Evolutionary conservation across 2,797 vertebrate species (phyloP).

Genomic region (Luscinia megarhynchos): DNA sequence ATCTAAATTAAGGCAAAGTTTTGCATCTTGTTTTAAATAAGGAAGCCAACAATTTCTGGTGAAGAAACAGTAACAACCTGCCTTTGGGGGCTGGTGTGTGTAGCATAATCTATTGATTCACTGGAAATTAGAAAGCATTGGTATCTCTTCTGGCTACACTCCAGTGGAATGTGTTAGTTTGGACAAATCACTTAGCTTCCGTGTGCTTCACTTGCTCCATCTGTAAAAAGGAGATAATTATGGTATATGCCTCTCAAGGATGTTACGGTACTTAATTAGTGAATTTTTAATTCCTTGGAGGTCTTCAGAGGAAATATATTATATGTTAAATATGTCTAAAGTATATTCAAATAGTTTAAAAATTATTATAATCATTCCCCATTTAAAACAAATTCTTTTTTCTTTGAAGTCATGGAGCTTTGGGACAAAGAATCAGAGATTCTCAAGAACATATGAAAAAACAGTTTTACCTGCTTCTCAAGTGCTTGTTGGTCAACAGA

Average conservation of each 20-base stretch:
- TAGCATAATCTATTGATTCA: conserved; percentile 42
- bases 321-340: conserved; percentile 48
- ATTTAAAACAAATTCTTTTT: background rate
- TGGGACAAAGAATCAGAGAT: background rate
- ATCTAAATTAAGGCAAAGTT: conserved; percentile 24
- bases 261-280: conserved; percentile 57
- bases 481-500: background rate
- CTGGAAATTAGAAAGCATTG: conserved; percentile 28
- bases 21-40: conserved; percentile 35
- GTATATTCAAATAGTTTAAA: conserved; percentile 2
- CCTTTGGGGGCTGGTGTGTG: conserved; percentile 25
- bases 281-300: conserved; percentile 57
- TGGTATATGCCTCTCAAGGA: conserved; percentile 61
- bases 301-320: conserved; percentile 50
- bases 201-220: conserved; percentile 62
- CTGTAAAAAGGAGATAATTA: conserved; percentile 66
- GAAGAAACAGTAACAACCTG: conserved; percentile 18
- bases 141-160: conserved; percentile 51
- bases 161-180: conserved; percentile 47
- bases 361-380: background rate
- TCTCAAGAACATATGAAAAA: background rate
- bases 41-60: conserved; percentile 8
- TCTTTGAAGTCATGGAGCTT: background rate
- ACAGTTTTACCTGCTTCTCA: background rate
- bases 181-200: conserved; percentile 58